Evolutionary conservation across 2,113 vertebrate species (phyloP), one percentile per base, ranked within the genome.

Genomic region (Actinemys pallida): DNA sequence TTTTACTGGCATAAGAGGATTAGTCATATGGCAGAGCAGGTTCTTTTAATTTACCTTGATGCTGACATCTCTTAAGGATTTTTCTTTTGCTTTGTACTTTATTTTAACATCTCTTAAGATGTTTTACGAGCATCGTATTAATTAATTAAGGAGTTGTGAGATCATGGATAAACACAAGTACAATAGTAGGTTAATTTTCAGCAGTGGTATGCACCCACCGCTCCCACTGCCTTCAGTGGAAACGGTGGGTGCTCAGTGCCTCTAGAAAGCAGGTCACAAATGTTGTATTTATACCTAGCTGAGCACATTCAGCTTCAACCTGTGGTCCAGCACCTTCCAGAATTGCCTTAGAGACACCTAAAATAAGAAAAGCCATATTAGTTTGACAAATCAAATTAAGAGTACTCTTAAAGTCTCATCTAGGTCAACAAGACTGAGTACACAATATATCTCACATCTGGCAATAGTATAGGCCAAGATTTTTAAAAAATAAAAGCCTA

Each of bases 341-440:
- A 98, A 99, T 99, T 69, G 99, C 99, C 96, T 98, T 99, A 79
- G 99, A 99, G 49, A 99, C 99, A 82, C 99, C 99, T 99, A 83
- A 84, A 95, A 91, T 20, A 57, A 97, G 29, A 94, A 94, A 22
- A 86, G 5, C 11, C 11, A 8, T 54, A 25, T 80, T 86, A 84
- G 65, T 84, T 53, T 10, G 4, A 2, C 42, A 54, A 1, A 96
- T n/a, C 12, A 27, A 39, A 54, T n/a, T 20, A 9, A 39, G 13
- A 52, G 45, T 53, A 52, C 12, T 35, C 31, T 27, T 39, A 39
- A 42, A 91, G n/a, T 75, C 65, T 17, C 5, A 39, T 14, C 82
- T 45, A 57, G 53, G 25, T 84, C 92, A 57, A 47, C 53, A 93
- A 52, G 90, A 83, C 13, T 20, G 2, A 6, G 7, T 81, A 59